Evolutionary conservation across 2,113 vertebrate genomes (phyloP), one percentile per base, ranked within the genome.

Genomic region (Penelope pileata): DNA sequence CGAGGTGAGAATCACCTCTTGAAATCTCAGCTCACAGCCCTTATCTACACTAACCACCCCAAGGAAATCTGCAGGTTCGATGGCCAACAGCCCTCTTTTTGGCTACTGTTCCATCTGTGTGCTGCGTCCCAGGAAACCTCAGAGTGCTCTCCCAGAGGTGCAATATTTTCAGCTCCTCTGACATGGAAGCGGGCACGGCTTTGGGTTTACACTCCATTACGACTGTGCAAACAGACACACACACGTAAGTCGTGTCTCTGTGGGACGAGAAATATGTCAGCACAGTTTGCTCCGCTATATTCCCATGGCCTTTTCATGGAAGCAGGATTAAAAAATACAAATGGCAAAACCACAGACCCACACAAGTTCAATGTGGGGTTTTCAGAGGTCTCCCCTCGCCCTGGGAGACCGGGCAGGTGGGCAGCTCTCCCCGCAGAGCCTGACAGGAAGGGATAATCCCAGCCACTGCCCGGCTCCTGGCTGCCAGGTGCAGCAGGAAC

Each of bases 341-440:
- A 21, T 3, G 2, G 30, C 15, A 74, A 79, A 64, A 19, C 21
- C 56, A 29, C 29, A 26, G 22, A 54, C 40, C 30, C 48, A 43
- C 54, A 22, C 9, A 72, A 72, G 51, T 38, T 76, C 47, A 60
- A 15, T 3, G 1, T 32, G 51, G 60, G n/a, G 23, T 7, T 16
- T 12, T 12, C n/a, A n/a, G 40, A 26, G 24, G 13, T 66, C 7
- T 3, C 36, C 27, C 42, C 7, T 43, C 27, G 11, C 5, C 6
- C 38, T 2, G 7, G 40, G 18, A 93, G 43, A 4, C 0, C 0
- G 16, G 53, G 50, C 0, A 0, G 23, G 66, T 42, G 86, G 34
- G 0, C 0, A 76, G 48, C 12, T 13, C 9, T 84, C 45, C 30
- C 45, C 48, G 23, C 26, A 91, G 79, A 64, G n/a, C n/a, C n/a